Evolutionary conservation across 2,888 invertebrate genomes (phyloP).

Genomic region (Thysanoteuthis rhombus): DNA sequence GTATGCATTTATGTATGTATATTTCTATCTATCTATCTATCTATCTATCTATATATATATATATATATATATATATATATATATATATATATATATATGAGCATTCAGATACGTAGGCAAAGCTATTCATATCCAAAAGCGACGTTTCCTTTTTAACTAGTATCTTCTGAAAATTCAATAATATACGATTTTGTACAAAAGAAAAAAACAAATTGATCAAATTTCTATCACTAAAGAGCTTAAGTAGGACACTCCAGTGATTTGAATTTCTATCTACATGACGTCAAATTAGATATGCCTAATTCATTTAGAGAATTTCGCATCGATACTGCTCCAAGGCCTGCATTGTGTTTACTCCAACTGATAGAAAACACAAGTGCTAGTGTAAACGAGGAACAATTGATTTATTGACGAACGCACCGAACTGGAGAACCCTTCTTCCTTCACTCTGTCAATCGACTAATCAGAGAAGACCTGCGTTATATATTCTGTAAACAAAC

Average conservation of each 20-base stretch:
- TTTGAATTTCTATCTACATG: not conserved
- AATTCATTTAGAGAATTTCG: not conserved
- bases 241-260: not conserved
- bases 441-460: not conserved
- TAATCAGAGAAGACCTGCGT: not conserved
- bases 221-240: not conserved
- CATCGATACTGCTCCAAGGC: not conserved
- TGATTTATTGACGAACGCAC: not conserved
- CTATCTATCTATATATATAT: not conserved
- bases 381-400: not conserved
- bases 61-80: not conserved
- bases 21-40: too few relatives aligned
- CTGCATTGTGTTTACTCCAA: not conserved
- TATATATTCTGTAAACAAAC: not conserved
- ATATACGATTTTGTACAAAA: not conserved
- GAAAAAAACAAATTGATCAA: not conserved
- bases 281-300: not conserved
- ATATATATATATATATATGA: not conserved
- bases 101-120: too few relatives aligned
- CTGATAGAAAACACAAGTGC: not conserved
- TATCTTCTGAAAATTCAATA: too few relatives aligned
- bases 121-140: not conserved
- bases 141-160: too few relatives aligned
- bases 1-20: not conserved
- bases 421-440: not conserved